Base-by-base conservation (phyloP, 2,888 invertebrate genomes). In the Drosophila vallismaia region DNA sequence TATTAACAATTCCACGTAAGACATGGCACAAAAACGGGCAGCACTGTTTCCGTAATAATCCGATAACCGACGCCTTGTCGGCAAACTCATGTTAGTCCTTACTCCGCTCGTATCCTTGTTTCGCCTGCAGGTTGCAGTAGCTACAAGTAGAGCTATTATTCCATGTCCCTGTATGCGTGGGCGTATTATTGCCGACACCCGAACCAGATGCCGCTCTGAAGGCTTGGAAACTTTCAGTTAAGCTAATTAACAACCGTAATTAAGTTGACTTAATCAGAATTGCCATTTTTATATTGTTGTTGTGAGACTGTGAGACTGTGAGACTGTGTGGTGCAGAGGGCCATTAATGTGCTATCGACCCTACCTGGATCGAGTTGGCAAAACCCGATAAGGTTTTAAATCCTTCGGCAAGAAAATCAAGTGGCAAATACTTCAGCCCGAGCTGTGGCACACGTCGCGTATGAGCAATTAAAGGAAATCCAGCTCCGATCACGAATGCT, bases 31-130 rank as follows among this genome's bases (percentile, higher is more conserved):
- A 69, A 69, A 75, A 74, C 69, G 51, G 67, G 67, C 55, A 55
- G 69, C 77, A 74, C 60, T 76, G 72, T 58, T 76, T 83, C 66
- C 73, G 64, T 86, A 88, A 88, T 88, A 88, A 88, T 82, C 74
- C 66, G 67, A 55, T 19, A 19, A 19, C 53, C 73, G 38, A 69
- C 48, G 70, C 38, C 45, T 45, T 55, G 45, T 73, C 63, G 73
- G 51, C 66, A 66, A 53, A 44, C 63, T 67, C 54, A 64, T 45
- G 68, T 53, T 53, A 29, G 67, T 68, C 38, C 68, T 52, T 38
- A 38, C 36, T 44, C 36, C 68, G 24, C 42, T 12, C 3, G 42
- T 14, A 2, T 44, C 44, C 44, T 10, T 44, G 38, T 33, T 52
- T n/a, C 7, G 54, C 68, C 69, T 68, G 52, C 63, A 71, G 68